Evolutionary conservation across 2,113 vertebrate species (phyloP), one percentile per base, ranked within the genome.

Genomic region (Ranitomeya variabilis): DNA sequence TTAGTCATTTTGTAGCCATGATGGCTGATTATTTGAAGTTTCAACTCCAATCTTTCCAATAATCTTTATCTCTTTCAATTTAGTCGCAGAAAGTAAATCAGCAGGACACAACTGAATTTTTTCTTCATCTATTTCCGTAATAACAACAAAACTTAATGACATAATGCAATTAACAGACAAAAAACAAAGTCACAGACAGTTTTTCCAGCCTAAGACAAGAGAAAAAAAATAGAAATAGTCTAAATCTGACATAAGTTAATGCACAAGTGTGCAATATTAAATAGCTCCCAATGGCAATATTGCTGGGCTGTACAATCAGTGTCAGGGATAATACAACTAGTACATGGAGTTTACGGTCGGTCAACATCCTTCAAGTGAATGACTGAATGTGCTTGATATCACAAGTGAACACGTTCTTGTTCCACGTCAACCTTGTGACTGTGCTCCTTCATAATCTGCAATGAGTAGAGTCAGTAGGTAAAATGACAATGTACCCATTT

Each of bases 171-270:
- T 85, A 89, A 89, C 84, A 16, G 60, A 79, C 81, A 79, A 54
- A 76, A 37, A 79, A 79, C 7, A 51, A 37, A 85, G 79, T 76
- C 52, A 69, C 60, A 26, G n/a, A 80, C 89, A 90, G 83, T 91
- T 90, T 45, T 91, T 87, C 90, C 91, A 92, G 92, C 84, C 90
- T 92, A 94, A 94, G 92, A 91, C 89, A 93, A 94, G 5, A 88
- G 89, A 93, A 86, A 93, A 93, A 93, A 95, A 94, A 95, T 31
- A 94, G 94, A 93, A 94, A 93, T 93, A 94, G 94, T 93, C 94
- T 90, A 93, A 93, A 91, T 91, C 95, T 86, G 93, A 94, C 92
- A 95, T 96, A 96, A 96, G 94, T 96, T 96, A 96, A 95, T 94
- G 94, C 94, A 95, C 89, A 90, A 91, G 26, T 95, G 92, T 92